phyloP scores from a whole-genome alignment of 53 echinoderm and acorn worm species.

The Temnopleurus reevesii region DNA sequence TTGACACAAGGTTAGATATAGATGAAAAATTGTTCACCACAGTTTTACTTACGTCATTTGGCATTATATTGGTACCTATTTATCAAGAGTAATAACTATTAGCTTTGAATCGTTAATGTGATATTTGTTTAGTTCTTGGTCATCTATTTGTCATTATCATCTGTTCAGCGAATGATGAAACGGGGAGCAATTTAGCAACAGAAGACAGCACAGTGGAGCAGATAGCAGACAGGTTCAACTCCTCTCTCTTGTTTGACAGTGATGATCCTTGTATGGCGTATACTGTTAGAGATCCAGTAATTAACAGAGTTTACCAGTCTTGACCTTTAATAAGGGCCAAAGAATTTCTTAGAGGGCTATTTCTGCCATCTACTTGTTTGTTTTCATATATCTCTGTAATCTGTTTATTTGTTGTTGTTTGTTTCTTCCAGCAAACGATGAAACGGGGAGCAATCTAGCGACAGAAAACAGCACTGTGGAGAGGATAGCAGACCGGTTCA shows the following conservation, averaged over 20 bases:
- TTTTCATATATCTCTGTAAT: too few species aligned
- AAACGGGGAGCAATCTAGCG: constrained; percentile 52
- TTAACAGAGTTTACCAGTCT: constrained; percentile 79
- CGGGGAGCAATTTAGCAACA: constrained; percentile 28
- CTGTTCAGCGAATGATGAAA: constrained; percentile 82
- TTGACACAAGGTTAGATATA: too few species aligned
- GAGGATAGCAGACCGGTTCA: constrained; percentile 82
- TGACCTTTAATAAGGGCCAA: too few species aligned
- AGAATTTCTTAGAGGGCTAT: too few species aligned
- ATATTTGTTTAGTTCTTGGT: too few species aligned
- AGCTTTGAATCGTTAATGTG: too few species aligned
- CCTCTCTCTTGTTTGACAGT: constrained; percentile 80
- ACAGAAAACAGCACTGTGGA: constrained; percentile 44
- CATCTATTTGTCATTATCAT: too few species aligned
- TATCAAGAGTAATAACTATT: too few species aligned
- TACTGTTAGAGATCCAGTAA: constrained; percentile 92
- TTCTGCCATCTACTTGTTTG: too few species aligned
- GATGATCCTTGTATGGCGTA: constrained; percentile 82
- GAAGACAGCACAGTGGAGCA: constrained; percentile 51
- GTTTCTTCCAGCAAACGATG: constrained; percentile 69
- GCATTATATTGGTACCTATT: too few species aligned
- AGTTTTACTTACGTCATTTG: too few species aligned
- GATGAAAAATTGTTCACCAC: too few species aligned
- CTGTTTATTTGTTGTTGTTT: neutral
- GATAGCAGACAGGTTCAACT: constrained; percentile 85